phyloP scores from a whole-genome alignment of 2,113 vertebrate species.

The Cnemophilus loriae region DNA sequence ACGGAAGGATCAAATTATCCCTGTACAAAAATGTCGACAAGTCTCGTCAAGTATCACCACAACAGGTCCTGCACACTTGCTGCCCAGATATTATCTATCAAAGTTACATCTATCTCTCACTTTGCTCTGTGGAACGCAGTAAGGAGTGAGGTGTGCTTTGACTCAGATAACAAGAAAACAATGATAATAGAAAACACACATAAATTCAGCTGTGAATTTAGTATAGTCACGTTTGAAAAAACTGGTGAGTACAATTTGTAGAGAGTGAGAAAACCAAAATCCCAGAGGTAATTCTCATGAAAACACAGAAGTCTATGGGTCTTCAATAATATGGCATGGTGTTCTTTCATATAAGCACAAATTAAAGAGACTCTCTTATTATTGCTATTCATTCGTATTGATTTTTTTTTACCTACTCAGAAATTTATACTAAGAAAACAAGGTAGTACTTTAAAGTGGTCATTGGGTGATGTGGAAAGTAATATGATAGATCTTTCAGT shows the following conservation, averaged over 20 bases:
- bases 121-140: not conserved
- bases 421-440: not conserved
- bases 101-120: not conserved
- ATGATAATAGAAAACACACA: not conserved
- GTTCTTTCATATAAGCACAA: not conserved
- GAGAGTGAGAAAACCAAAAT: not conserved
- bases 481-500: not conserved
- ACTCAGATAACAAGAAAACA: not conserved
- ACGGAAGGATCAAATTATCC: not conserved
- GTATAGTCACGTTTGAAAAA: not conserved
- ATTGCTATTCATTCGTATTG: not conserved
- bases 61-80: not conserved
- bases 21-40: not conserved
- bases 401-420: not conserved
- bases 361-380: not conserved
- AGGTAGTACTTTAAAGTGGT: not conserved
- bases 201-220: not conserved
- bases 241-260: not conserved
- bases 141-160: not conserved
- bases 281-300: not conserved
- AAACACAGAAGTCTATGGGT: not conserved
- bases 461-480: not conserved
- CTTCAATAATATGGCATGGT: not conserved
- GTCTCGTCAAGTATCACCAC: not conserved
- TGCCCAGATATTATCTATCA: not conserved